Conservation (phyloP, 1,140 invertebrate genomes). For the Phthorimaea operculella region DNA sequence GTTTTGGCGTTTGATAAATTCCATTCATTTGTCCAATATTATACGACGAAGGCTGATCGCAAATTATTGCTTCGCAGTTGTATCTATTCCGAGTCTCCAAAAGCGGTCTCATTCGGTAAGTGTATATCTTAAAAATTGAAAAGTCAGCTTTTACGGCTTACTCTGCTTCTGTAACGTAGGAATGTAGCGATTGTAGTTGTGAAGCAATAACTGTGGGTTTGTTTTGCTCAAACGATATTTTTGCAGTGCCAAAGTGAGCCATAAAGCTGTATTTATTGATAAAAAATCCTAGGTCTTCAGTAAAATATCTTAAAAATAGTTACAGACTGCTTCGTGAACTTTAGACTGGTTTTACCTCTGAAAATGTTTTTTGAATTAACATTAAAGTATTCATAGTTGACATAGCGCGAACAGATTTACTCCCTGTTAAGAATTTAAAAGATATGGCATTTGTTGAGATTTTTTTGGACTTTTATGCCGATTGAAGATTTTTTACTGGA, state of each 20-base stretch:
- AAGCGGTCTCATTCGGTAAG: not conserved
- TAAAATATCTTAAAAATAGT: constrained; percentile 49
- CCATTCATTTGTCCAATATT: not conserved
- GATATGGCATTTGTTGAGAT: constrained; percentile 34
- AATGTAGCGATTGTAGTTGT: constrained; percentile 21
- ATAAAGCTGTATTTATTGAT: constrained; percentile 48
- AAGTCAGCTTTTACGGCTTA: constrained; percentile 61
- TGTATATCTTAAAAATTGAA: not conserved
- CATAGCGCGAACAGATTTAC: constrained; percentile 40
- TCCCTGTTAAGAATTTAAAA: constrained; percentile 37
- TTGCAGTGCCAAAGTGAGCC: constrained; percentile 63
- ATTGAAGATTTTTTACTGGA: constrained; percentile 35
- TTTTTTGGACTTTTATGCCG: constrained; percentile 27
- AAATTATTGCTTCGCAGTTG: constrained; percentile 10
- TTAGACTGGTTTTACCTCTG: constrained; percentile 63
- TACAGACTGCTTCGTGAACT: constrained; percentile 61
- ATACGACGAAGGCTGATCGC: not conserved
- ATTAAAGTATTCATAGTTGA: constrained; percentile 43
- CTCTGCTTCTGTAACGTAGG: constrained; percentile 47
- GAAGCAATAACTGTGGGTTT: constrained; percentile 32
- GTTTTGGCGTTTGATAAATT: constrained; percentile 14
- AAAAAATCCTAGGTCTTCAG: constrained; percentile 49
- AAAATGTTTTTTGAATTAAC: constrained; percentile 48
- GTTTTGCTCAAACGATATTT: constrained; percentile 56
- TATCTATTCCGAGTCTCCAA: constrained; percentile 10